phyloP scores from a whole-genome alignment of 2,113 vertebrate genomes.

The Hemiscyllium ocellatum region DNA sequence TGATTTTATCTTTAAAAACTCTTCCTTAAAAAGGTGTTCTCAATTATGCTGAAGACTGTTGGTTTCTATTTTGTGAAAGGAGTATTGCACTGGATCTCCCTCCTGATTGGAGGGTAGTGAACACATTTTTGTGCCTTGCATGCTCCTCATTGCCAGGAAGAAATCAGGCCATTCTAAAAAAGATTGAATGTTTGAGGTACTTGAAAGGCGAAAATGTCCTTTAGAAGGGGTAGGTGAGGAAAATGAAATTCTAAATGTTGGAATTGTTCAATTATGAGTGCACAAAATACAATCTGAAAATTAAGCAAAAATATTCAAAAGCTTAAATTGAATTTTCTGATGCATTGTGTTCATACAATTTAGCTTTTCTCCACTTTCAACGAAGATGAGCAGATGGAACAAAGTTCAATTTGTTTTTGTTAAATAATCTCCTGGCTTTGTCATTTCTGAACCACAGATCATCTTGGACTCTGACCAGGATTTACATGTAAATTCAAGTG shows the following conservation, averaged over 20 bases:
- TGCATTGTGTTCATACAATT: neutral
- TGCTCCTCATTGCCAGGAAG: no score
- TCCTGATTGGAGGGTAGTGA: no score
- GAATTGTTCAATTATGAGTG: neutral
- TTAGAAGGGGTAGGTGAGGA: no score
- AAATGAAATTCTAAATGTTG: neutral
- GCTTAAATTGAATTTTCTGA: neutral
- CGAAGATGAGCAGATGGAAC: conserved; percentile 61
- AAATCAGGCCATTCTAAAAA: no score
- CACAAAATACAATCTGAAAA: neutral
- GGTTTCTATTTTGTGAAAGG: neutral
- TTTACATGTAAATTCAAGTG: conserved; percentile 54
- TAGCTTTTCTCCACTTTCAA: neutral
- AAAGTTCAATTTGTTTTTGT: conserved; percentile 47
- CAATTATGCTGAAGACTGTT: neutral
- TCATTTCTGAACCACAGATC: conserved; percentile 59
- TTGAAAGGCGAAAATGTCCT: no score
- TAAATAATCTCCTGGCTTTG: conserved; percentile 49
- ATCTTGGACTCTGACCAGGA: conserved; percentile 65
- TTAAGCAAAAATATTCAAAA: neutral
- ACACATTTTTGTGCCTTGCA: no score
- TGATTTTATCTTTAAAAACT: neutral
- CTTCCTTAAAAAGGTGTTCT: neutral
- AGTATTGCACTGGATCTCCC: no score
- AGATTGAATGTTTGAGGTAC: no score